Conservation (phyloP, 2,888 invertebrate genomes). For the Vanessa cardui region DNA sequence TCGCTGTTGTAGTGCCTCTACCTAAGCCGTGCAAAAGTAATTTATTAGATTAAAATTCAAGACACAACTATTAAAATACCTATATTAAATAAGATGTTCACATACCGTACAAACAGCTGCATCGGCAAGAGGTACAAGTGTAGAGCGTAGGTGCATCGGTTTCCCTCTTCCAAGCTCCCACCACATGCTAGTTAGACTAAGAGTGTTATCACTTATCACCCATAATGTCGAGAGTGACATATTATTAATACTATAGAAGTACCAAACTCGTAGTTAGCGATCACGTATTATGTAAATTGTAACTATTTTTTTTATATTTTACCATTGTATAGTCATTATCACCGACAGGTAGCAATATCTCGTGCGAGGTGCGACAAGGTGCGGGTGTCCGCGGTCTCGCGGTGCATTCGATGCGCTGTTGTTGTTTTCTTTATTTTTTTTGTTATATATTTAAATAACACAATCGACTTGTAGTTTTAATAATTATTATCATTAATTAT, state of each 20-base stretch:
- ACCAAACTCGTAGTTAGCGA: slow-evolving; percentile 81
- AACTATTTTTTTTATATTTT: slow-evolving; percentile 79
- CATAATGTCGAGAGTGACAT: slow-evolving; percentile 54
- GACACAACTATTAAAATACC: slow-evolving; percentile 17
- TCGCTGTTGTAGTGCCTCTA: slow-evolving; percentile 47
- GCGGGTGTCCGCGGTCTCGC: slow-evolving; percentile 53
- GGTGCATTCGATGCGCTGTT: slow-evolving; percentile 66
- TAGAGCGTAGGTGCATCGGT: slow-evolving; percentile 61
- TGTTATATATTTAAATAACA: slow-evolving; percentile 83
- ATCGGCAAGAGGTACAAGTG: slow-evolving; percentile 47
- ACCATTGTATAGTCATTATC: slow-evolving; percentile 81
- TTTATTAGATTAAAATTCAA: slow-evolving; percentile 24
- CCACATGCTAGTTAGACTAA: slow-evolving; percentile 74
- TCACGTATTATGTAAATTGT: slow-evolving; percentile 82
- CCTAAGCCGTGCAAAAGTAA: slow-evolving; percentile 34
- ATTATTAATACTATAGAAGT: slow-evolving; percentile 74
- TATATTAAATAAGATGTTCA: slow-evolving; percentile 21
- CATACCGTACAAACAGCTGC: slow-evolving; percentile 28
- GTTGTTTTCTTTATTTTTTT: slow-evolving; percentile 75
- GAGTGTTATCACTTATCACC: slow-evolving; percentile 47
- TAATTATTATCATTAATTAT: slow-evolving; percentile 82
- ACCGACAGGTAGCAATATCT: slow-evolving; percentile 72
- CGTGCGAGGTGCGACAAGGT: slow-evolving; percentile 64
- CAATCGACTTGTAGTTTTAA: slow-evolving; percentile 82
- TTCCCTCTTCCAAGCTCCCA: slow-evolving; percentile 63